These are phyloP conservation scores for Pachydiplax longipennis DNA, from an alignment of 2,888 invertebrate genomes.

Conservation along the genomic window DNA sequence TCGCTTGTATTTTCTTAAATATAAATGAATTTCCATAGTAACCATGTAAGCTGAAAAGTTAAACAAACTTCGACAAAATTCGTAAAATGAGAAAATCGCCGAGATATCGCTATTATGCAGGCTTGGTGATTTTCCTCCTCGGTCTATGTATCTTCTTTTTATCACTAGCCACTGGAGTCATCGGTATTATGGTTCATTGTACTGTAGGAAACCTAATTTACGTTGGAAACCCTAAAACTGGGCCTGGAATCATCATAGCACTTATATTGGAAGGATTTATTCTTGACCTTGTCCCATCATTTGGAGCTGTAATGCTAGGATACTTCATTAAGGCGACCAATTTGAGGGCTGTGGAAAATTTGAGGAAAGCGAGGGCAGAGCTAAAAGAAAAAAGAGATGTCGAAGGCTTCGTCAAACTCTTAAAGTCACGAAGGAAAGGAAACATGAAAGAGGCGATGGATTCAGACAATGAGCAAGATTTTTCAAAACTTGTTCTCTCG, in stretches of 20 bases:
- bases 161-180: background rate
- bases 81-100: too few relatives aligned
- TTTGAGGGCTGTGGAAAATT: background rate
- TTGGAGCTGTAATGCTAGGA: background rate
- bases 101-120: background rate
- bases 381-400: background rate
- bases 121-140: background rate
- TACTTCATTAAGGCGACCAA: background rate
- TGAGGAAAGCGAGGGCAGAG: background rate
- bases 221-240: background rate
- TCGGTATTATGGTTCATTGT: background rate
- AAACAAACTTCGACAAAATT: too few relatives aligned
- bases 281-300: background rate
- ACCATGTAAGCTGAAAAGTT: too few relatives aligned
- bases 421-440: background rate
- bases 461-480: background rate
- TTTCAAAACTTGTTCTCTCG: background rate
- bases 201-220: background rate
- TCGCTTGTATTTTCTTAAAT: too few relatives aligned
- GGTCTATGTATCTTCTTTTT: background rate
- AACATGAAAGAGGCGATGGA: too few relatives aligned
- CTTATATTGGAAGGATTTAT: background rate
- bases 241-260: background rate
- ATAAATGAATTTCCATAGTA: too few relatives aligned
- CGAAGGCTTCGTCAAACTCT: background rate